Conservation (phyloP, 2,113 vertebrate species). For the Urocolius indicus region DNA sequence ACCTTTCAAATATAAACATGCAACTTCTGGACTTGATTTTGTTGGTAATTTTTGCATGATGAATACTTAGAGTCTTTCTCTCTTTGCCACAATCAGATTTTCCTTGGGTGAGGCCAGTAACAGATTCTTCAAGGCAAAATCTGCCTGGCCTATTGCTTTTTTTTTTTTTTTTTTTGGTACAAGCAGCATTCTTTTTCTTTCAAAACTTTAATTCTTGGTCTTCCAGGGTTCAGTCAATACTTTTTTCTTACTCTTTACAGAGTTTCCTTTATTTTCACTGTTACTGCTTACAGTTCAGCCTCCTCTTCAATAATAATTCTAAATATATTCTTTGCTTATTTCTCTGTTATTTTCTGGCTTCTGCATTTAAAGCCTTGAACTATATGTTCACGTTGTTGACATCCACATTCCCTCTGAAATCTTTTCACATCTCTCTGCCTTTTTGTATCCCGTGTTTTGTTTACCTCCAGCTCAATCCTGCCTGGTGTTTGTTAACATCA, state of each 20-base stretch:
- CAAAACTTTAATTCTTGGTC: not conserved
- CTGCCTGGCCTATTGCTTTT: not conserved
- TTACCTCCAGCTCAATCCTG: not conserved
- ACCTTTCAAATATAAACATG: not conserved
- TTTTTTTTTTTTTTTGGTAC: not conserved
- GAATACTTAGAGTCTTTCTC: not conserved
- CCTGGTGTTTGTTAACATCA: not conserved
- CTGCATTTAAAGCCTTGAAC: not conserved
- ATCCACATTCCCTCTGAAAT: not conserved
- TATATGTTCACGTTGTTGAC: not conserved
- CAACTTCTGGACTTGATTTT: not conserved
- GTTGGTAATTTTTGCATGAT: not conserved
- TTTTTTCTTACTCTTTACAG: not conserved
- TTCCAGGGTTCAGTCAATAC: not conserved
- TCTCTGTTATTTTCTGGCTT: not conserved
- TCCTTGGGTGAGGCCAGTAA: not conserved
- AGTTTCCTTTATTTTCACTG: not conserved
- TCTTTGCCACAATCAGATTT: not conserved
- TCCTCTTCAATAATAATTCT: not conserved
- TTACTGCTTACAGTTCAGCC: not conserved
- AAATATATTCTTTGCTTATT: not conserved
- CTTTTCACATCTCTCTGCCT: not conserved
- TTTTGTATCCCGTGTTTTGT: not conserved
- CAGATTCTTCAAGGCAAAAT: not conserved
- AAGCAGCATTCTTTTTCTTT: not conserved